phyloP scores from a whole-genome alignment of 2,888 invertebrate species.

The Rhingia rostrata region DNA sequence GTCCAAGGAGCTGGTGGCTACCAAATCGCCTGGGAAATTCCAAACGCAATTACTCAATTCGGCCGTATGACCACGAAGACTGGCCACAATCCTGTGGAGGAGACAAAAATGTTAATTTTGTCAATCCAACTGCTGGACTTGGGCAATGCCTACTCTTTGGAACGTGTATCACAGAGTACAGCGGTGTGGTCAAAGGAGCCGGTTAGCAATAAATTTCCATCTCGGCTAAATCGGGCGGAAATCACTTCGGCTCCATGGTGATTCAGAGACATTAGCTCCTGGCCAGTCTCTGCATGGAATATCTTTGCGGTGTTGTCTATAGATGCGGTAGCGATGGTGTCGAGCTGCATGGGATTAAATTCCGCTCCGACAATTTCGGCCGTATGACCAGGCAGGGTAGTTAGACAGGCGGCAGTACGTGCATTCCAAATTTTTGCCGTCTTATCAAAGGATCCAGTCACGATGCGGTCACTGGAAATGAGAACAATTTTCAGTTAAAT shows the following conservation, averaged over 20 bases:
- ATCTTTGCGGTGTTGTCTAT: constrained; percentile 90
- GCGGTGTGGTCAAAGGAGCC: constrained; percentile 92
- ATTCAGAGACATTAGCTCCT: constrained; percentile 85
- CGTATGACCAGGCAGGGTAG: constrained; percentile 89
- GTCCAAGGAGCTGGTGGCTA: constrained; percentile 89
- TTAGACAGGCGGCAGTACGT: constrained; percentile 86
- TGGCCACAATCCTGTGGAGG: constrained; percentile 84
- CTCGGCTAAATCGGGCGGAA: constrained; percentile 87
- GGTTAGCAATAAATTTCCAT: constrained; percentile 88
- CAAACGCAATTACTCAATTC: constrained; percentile 88
- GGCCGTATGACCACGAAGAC: constrained; percentile 86
- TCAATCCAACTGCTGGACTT: not conserved
- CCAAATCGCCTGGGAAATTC: constrained; percentile 87
- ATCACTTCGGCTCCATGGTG: constrained; percentile 91
- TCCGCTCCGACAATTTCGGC: constrained; percentile 89
- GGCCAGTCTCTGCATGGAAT: constrained; percentile 87
- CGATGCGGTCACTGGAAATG: constrained; percentile 86
- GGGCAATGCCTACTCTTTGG: constrained; percentile 83
- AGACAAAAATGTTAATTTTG: constrained; percentile 11
- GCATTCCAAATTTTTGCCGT: constrained; percentile 90
- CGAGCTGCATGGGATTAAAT: constrained; percentile 87
- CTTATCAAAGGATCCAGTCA: constrained; percentile 92
- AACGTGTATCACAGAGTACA: constrained; percentile 89
- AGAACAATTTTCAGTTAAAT: not conserved
- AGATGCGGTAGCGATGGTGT: constrained; percentile 88